Conservation (phyloP, 2,888 invertebrate species). For the Coenonympha glycerion region DNA sequence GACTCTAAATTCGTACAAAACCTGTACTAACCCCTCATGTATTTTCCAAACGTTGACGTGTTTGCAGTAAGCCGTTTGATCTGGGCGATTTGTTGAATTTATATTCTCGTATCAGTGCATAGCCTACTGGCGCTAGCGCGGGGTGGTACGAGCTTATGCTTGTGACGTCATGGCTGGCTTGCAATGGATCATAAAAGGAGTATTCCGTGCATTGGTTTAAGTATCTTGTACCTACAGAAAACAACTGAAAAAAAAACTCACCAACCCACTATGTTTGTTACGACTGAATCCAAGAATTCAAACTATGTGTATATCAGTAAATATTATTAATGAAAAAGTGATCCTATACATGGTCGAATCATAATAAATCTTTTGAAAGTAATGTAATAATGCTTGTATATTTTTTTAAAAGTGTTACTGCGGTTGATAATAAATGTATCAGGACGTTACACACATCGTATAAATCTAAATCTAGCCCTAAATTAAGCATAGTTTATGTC, state of each 20-base stretch:
- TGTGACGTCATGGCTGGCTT: conserved; percentile 1
- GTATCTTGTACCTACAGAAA: background rate
- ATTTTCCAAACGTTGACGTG: conserved; percentile 31
- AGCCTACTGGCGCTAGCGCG: conserved; percentile 21
- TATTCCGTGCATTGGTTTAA: conserved; percentile 2
- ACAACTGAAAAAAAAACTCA: background rate
- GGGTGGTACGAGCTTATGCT: conserved; percentile 29
- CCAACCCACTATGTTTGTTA: background rate
- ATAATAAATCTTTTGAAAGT: too few relatives aligned
- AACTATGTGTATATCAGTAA: too few relatives aligned
- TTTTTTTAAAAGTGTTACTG: too few relatives aligned
- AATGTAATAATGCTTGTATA: too few relatives aligned
- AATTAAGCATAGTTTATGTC: too few relatives aligned
- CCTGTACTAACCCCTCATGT: too few relatives aligned
- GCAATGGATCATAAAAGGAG: conserved; percentile 16
- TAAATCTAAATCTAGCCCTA: too few relatives aligned
- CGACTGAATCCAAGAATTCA: background rate
- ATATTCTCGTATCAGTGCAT: conserved; percentile 30
- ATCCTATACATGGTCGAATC: too few relatives aligned
- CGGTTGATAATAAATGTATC: too few relatives aligned
- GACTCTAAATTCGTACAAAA: too few relatives aligned
- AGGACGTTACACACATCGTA: too few relatives aligned
- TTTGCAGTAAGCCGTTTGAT: conserved; percentile 20
- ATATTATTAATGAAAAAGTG: too few relatives aligned
- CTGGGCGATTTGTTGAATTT: conserved; percentile 32